Evolutionary conservation across 2,113 vertebrate species (phyloP).

Genomic region (Phyllostomus discolor): DNA sequence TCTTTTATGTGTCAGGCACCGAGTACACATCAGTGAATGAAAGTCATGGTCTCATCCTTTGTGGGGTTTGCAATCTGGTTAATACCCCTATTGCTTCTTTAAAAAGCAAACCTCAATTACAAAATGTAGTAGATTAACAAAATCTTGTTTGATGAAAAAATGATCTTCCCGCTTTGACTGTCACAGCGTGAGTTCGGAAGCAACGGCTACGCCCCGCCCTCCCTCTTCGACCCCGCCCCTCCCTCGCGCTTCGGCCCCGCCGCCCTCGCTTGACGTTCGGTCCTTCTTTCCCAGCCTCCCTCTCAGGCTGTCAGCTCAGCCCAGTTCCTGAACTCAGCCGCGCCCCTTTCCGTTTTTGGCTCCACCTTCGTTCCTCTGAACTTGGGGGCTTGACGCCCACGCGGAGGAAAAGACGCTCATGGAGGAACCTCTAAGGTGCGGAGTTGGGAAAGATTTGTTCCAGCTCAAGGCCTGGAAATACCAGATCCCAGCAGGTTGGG

Average conservation of each 20-base stretch:
- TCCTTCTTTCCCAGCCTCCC: neutral
- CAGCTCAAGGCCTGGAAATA: neutral
- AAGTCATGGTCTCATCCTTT: neutral
- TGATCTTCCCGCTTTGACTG: fast-evolving
- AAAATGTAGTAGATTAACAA: neutral
- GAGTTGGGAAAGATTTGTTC: neutral
- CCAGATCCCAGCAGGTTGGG: neutral
- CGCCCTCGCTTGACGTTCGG: fast-evolving
- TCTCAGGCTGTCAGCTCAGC: neutral
- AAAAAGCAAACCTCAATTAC: neutral
- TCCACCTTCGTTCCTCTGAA: no score
- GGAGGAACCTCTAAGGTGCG: neutral
- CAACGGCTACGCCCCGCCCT: neutral
- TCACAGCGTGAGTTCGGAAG: fast-evolving
- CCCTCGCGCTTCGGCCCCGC: neutral
- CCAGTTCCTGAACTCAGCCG: neutral
- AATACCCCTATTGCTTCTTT: neutral
- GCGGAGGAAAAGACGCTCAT: neutral
- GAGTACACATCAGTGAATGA: neutral
- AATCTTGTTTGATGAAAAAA: neutral
- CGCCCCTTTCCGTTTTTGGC: neutral
- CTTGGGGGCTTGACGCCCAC: neutral
- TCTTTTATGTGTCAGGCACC: neutral
- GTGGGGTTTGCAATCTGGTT: neutral
- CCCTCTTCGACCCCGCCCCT: neutral